Percentiles rank a stretch among this genome's conserved stretches.
Conservation (phyloP, 2,797 vertebrate species). For the Oreochromis grahami region DNA sequence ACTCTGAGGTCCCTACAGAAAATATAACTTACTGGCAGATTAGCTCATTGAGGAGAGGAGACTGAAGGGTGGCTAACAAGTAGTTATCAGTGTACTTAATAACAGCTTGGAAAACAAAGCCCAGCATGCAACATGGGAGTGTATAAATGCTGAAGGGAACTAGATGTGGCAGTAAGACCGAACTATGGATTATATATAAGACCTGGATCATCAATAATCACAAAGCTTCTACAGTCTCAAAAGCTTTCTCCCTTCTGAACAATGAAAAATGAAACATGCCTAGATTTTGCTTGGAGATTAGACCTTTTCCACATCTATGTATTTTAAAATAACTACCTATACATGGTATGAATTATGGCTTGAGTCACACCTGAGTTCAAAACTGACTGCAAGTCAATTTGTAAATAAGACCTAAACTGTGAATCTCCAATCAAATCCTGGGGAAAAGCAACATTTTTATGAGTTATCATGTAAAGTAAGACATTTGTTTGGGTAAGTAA, state of each 20-base stretch:
- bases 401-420: background rate
- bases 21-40: background rate
- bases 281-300: background rate
- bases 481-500: background rate
- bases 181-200: background rate
- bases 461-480: background rate
- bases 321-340: background rate
- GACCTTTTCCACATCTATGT: background rate
- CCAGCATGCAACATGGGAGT: background rate
- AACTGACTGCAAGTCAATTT: background rate
- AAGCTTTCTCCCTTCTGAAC: background rate
- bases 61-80: background rate
- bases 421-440: background rate
- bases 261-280: background rate
- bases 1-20: background rate
- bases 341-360: background rate
- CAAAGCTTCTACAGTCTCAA: background rate
- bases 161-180: background rate
- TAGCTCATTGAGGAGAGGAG: background rate
- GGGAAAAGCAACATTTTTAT: background rate
- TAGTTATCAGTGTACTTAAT: background rate
- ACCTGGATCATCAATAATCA: background rate
- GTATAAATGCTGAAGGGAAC: background rate
- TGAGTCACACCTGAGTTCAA: background rate
- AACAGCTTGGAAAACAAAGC: background rate